Evolutionary conservation across 2,888 invertebrate species (phyloP), one percentile per base, ranked within the genome.

Genomic region (Prosopocoilus inquinatus): DNA sequence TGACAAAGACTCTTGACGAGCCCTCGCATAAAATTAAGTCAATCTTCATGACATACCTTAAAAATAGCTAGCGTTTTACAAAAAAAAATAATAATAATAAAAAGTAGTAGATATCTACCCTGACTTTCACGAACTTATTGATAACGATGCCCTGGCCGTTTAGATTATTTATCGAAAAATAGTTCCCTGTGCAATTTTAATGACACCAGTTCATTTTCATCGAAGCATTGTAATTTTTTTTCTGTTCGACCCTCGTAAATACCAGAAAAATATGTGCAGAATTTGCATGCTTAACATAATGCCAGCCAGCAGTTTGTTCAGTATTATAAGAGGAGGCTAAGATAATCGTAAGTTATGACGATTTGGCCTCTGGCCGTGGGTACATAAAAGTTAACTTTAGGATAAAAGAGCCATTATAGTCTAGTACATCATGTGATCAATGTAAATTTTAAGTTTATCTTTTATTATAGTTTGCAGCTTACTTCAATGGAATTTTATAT

Each of bases 291-390:
- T 41, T 41, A 41, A 11, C 41, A 41, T 41, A 41, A 41, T 41
- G 16, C 41, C 16, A 38, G 13, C n/a, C 39, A 41, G 53, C 53
- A 53, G 49, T 35, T 39, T 50, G 28, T 36, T 36, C 50, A 45
- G 49, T 48, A 46, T 33, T 45, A 53, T 49, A 46, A 55, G 50
- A 38, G 41, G 45, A 45, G 39, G 35, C 44, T 50, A 49, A 55
- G 55, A 55, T 55, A 55, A 55, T 55, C 55, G 41, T 55, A 55
- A 55, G 55, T 55, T 55, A 55, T 50, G 55, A 46, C 41, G 16
- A 41, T 41, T 41, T 16, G 16, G 41, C 16, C 36, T 38, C 55
- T 20, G 50, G 49, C 55, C 50, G 55, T 55, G 55, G 55, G 55
- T 55, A 55, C 49, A 49, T 38, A 45, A 55, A 55, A 50, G 49